Conservation (phyloP, 2,888 invertebrate species). For the Cataglyphis rosenhaueri region DNA sequence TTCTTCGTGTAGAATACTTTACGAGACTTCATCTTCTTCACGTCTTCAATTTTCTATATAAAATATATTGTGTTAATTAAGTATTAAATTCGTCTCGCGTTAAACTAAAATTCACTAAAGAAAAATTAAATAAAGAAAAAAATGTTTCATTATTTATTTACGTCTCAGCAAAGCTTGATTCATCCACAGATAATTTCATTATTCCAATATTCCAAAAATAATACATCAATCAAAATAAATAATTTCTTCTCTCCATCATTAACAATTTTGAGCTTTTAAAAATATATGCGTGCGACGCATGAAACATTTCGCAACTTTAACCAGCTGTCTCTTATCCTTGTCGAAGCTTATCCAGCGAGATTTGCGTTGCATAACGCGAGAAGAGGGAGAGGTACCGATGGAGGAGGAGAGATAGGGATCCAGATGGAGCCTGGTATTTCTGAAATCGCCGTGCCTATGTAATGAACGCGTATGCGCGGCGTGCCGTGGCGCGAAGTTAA, state of each 20-base stretch:
- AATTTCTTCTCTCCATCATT: not conserved
- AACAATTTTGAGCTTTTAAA: not conserved
- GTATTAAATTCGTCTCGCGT: not conserved
- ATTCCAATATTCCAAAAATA: not conserved
- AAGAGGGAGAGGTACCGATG: slow-evolving; percentile 34
- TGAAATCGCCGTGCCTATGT: slow-evolving; percentile 69
- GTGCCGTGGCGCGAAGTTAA: slow-evolving; percentile 68
- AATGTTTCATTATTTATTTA: not conserved
- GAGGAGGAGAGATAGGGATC: slow-evolving; percentile 26
- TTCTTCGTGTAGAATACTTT: not conserved
- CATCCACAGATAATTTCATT: not conserved
- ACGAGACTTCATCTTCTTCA: not conserved
- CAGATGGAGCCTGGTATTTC: slow-evolving; percentile 61
- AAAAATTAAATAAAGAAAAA: not conserved
- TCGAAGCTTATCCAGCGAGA: slow-evolving; percentile 23
- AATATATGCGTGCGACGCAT: not conserved
- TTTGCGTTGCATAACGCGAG: slow-evolving; percentile 27
- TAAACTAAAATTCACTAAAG: not conserved
- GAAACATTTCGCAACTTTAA: not conserved
- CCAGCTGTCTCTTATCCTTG: slow-evolving; percentile 8
- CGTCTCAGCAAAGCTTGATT: not conserved
- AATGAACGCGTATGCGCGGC: slow-evolving; percentile 65
- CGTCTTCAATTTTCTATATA: not conserved
- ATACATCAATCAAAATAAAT: not conserved
- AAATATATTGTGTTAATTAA: not conserved